phyloP scores from a whole-genome alignment of 2,888 invertebrate species.

The Strigamia crassipes region DNA sequence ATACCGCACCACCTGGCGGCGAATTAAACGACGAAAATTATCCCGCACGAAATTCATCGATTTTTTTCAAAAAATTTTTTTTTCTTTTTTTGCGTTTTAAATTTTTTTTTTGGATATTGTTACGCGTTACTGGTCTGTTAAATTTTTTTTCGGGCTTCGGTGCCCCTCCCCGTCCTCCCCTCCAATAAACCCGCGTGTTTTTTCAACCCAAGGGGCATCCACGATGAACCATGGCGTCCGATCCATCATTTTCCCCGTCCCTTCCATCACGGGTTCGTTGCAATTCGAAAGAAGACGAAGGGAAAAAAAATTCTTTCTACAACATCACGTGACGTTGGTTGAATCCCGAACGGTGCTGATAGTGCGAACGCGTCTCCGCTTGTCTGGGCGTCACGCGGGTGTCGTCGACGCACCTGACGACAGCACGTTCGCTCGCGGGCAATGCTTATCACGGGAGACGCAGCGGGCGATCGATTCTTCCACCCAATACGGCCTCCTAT shows the following conservation, averaged over 20 bases:
- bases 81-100: too few species aligned
- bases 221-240: constrained; percentile 17
- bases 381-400: constrained; percentile 42
- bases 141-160: too few species aligned
- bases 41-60: too few species aligned
- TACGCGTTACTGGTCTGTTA: too few species aligned
- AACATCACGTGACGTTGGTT: constrained; percentile 30
- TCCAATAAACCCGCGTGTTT: neutral
- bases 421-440: constrained; percentile 40
- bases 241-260: neutral
- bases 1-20: neutral
- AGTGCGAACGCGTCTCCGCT: constrained; percentile 35
- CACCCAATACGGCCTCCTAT: constrained; percentile 42
- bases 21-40: neutral
- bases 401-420: constrained; percentile 42
- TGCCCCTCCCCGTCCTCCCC: neutral
- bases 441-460: constrained; percentile 32
- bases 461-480: constrained; percentile 40
- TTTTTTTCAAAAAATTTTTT: too few species aligned
- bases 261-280: neutral
- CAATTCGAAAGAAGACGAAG: neutral
- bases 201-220: neutral
- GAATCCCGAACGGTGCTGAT: constrained; percentile 37
- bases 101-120: too few species aligned
- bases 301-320: neutral